Conservation (phyloP, 2,797 vertebrate species). For the Acanthis flammea region DNA sequence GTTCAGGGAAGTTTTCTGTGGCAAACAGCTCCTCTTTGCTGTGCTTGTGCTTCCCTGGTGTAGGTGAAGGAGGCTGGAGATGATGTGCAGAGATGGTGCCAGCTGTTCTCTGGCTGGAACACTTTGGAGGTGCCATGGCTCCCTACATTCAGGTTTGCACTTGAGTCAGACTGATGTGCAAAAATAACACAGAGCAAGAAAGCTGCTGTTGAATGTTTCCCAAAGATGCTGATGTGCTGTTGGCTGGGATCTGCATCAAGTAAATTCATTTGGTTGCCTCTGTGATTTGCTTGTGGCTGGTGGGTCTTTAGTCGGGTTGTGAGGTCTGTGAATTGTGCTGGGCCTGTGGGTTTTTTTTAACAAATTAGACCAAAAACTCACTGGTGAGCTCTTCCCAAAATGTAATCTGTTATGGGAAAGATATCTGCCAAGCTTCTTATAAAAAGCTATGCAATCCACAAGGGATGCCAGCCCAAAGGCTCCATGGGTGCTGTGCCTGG, state of each 20-base stretch:
- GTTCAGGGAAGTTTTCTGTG: not conserved
- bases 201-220: not conserved
- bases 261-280: not conserved
- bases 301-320: not conserved
- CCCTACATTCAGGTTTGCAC: not conserved
- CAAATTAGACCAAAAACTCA: not conserved
- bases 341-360: not conserved
- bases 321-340: not conserved
- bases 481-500: not conserved
- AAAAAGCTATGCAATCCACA: not conserved
- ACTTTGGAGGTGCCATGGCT: not conserved
- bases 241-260: not conserved
- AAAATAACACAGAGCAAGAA: not conserved
- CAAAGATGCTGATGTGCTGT: fast-evolving
- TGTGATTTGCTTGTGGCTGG: not conserved
- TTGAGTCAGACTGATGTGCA: not conserved
- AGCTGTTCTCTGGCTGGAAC: not conserved
- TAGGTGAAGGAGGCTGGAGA: not conserved
- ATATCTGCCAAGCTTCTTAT: not conserved
- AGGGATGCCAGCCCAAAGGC: not conserved
- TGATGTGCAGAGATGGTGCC: not conserved
- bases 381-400: not conserved
- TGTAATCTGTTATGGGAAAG: not conserved
- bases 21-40: not conserved
- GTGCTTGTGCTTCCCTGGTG: not conserved